Evolutionary conservation across 2,888 invertebrate genomes (phyloP).

Genomic region (Campoplex nolae): DNA sequence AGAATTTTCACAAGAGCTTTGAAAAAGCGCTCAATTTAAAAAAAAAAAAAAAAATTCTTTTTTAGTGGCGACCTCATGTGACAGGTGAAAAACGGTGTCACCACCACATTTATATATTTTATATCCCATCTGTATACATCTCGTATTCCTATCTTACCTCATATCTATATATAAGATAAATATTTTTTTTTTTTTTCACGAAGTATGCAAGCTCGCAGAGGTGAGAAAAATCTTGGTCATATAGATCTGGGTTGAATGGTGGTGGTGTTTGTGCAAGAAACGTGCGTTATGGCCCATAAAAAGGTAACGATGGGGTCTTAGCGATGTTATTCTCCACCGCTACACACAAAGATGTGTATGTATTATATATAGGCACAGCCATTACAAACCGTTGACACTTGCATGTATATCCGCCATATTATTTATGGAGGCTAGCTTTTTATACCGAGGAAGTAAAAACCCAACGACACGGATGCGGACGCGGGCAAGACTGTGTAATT

Average conservation of each 20-base stretch:
- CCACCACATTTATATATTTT: background rate
- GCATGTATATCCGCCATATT: conserved; percentile 1
- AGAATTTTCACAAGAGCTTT: background rate
- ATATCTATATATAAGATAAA: background rate
- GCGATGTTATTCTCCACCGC: conserved; percentile 26
- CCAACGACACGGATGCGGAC: conserved; percentile 34
- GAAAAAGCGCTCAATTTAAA: background rate
- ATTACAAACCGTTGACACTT: conserved; percentile 29
- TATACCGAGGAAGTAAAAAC: conserved; percentile 46
- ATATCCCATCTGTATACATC: background rate
- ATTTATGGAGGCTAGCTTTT: conserved; percentile 27
- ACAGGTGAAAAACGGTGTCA: background rate
- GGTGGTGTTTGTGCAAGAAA: conserved; percentile 45
- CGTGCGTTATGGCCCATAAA: conserved; percentile 61
- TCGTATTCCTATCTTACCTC: background rate
- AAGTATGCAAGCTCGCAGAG: conserved; percentile 16
- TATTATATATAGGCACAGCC: conserved; percentile 13
- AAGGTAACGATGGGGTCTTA: conserved; percentile 62
- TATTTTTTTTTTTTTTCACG: background rate
- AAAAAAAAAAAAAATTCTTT: conserved; percentile 5
- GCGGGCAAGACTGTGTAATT: conserved; percentile 44
- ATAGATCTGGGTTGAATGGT: background rate
- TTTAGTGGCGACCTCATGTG: background rate
- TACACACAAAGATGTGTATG: conserved; percentile 2
- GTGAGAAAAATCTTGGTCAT: conserved; percentile 22